Percentiles rank a stretch among this genome's conserved stretches.
phyloP scores from a whole-genome alignment of 2,888 invertebrate genomes.

The Micoletzkya japonica region DNA sequence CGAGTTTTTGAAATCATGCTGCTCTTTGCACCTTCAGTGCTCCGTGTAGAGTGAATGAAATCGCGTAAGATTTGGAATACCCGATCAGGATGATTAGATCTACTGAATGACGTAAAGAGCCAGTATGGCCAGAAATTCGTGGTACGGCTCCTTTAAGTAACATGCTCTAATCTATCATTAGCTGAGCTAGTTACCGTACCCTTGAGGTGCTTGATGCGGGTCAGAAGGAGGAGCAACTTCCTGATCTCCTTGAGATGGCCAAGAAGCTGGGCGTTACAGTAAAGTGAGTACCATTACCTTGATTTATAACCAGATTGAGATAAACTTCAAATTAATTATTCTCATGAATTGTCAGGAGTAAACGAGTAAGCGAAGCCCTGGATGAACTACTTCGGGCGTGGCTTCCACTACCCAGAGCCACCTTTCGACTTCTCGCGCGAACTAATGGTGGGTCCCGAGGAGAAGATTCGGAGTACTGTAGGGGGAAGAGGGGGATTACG shows the following conservation, averaged over 20 bases:
- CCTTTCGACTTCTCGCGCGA: constrained; percentile 48
- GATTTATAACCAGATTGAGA: not conserved
- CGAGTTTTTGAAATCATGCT: too few relatives aligned
- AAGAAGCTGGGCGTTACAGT: constrained; percentile 38
- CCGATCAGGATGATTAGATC: too few relatives aligned
- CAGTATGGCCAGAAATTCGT: too few relatives aligned
- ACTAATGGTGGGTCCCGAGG: constrained; percentile 16
- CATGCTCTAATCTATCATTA: too few relatives aligned
- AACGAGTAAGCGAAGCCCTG: constrained; percentile 55
- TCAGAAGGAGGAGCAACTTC: constrained; percentile 41
- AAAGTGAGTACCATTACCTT: constrained; percentile 10
- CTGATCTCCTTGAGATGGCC: constrained; percentile 43
- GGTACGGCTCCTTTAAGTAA: too few relatives aligned
- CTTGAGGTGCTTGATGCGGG: not conserved
- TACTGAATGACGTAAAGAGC: too few relatives aligned
- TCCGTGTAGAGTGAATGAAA: too few relatives aligned
- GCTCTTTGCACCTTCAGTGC: too few relatives aligned
- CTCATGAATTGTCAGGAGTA: constrained; percentile 18
- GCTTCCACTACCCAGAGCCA: constrained; percentile 57
- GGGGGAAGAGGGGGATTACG: constrained; percentile 8
- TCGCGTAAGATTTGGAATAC: too few relatives aligned
- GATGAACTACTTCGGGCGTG: constrained; percentile 58
- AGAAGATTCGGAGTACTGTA: constrained; percentile 7
- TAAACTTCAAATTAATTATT: not conserved
- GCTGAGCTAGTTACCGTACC: too few relatives aligned